Evolutionary conservation across 2,113 vertebrate species (phyloP), one percentile per base, ranked within the genome.

Genomic region (Arenaria interpres): DNA sequence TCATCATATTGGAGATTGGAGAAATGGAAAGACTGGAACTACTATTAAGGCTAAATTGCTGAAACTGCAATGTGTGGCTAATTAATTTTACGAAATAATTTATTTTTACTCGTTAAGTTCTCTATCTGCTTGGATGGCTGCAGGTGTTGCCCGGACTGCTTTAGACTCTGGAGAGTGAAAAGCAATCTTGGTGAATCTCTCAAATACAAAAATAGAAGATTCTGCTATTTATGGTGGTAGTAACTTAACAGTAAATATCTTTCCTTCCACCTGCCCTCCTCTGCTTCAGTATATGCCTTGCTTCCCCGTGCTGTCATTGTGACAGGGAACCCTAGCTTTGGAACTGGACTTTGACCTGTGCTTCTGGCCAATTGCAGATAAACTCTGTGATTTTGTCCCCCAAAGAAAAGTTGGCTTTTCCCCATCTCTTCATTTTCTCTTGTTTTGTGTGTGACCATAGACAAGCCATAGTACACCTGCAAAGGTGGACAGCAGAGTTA

Each of bases 251-350:
- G 23, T 48, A 81, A 77, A 53, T 53, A 48, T 4, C 35, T 84
- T 84, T 45, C 23, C 43, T 89, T 66, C 25, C 30, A 71, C 7
- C 4, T 14, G 12, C 11, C 9, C 13, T 0, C 0, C 21, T 15
- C 22, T 2, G 1, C 17, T 89, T 84, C 83, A 35, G 1, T 75
- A 11, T 25, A 32, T 77, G 41, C 2, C 12, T 77, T 11, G 14
- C 28, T 41, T 85, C 28, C 25, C 30, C 39, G 6, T 59, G 60
- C 43, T 81, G 20, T 69, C 33, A 1, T 12, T 87, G 18, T 50
- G 66, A 67, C 24, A 80, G 45, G 17, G 51, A 80, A 9, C 41
- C 25, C 25, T 83, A 28, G 18, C 48, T 76, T 84, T 88, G 57
- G 62, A 80, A 62, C 25, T 57, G 30, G 59, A 23, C 33, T 81